phyloP scores from a whole-genome alignment of 2,113 vertebrate species.

The Aramus guarauna region DNA sequence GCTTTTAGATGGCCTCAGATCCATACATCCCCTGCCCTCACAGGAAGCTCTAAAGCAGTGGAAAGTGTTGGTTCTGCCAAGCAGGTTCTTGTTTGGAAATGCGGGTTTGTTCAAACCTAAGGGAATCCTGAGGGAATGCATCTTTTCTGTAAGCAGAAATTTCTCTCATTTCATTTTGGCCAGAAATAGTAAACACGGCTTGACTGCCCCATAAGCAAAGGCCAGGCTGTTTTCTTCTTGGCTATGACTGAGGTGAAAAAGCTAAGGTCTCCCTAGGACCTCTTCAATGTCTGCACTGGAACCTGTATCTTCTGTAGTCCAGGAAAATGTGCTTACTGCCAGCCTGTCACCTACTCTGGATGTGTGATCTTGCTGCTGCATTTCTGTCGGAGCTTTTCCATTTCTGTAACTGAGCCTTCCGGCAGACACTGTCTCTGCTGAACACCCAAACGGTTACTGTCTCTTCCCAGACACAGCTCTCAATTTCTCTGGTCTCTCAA shows the following conservation, averaged over 20 bases:
- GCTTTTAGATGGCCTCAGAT: neutral
- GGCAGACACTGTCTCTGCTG: neutral
- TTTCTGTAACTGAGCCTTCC: neutral
- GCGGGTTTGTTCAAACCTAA: neutral
- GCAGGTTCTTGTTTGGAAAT: neutral
- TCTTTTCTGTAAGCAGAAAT: neutral
- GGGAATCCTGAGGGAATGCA: neutral
- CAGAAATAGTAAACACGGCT: neutral
- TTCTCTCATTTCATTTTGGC: neutral
- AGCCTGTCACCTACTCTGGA: neutral
- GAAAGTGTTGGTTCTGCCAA: neutral
- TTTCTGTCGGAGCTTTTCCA: neutral
- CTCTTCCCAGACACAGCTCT: neutral
- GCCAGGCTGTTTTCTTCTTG: neutral
- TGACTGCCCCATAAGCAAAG: neutral
- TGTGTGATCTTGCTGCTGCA: neutral
- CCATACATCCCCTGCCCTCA: neutral
- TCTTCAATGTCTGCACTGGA: neutral
- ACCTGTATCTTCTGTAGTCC: neutral
- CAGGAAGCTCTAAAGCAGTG: neutral
- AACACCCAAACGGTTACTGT: neutral
- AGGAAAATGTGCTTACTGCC: neutral
- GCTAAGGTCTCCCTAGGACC: neutral
- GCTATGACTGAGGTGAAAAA: neutral
- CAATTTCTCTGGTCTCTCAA: neutral